These are phyloP conservation scores for Amphimallon solstitiale DNA, from an alignment of 2,888 invertebrate species.

Conservation along the genomic window DNA sequence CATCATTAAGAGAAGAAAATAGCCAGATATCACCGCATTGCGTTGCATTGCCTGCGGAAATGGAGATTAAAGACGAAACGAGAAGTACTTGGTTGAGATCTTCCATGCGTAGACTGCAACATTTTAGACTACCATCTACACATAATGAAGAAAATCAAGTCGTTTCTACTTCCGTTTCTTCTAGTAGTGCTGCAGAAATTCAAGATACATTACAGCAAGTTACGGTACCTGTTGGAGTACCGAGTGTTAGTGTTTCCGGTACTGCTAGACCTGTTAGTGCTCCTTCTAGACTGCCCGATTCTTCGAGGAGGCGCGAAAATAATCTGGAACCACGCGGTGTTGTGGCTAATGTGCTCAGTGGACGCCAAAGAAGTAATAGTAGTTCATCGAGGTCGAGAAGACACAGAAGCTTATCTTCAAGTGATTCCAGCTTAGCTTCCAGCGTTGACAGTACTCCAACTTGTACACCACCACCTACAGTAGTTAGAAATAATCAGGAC, in stretches of 20 bases:
- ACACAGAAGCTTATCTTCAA: slow-evolving; percentile 59
- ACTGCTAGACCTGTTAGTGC: slow-evolving; percentile 59
- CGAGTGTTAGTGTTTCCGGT: slow-evolving; percentile 16
- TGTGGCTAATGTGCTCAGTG: slow-evolving; percentile 53
- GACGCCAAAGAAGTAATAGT: slow-evolving; percentile 57
- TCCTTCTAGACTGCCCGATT: slow-evolving; percentile 52
- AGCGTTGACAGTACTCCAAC: slow-evolving; percentile 59
- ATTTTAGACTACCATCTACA: slow-evolving; percentile 62
- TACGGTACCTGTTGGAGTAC: slow-evolving; percentile 1
- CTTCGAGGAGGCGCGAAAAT: slow-evolving; percentile 40
- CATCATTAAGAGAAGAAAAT: not conserved
- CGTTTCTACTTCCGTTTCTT: slow-evolving; percentile 6
- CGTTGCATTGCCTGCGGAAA: slow-evolving; percentile 33
- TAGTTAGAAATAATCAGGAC: slow-evolving; percentile 45
- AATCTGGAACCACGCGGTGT: slow-evolving; percentile 53
- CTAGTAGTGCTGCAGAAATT: not conserved
- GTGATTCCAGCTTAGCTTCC: slow-evolving; percentile 60
- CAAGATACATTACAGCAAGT: not conserved
- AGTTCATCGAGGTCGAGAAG: slow-evolving; percentile 58
- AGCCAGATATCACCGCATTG: slow-evolving; percentile 20
- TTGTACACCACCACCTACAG: slow-evolving; percentile 53
- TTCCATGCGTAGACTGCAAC: slow-evolving; percentile 68
- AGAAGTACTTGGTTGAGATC: slow-evolving; percentile 65
- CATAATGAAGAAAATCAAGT: slow-evolving; percentile 11
- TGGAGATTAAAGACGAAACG: slow-evolving; percentile 43